A percentile compares a stretch with the other conserved stretches of the same genome.
Conservation (phyloP, 2,797 vertebrate species). For the Peromyscus aztecus region DNA sequence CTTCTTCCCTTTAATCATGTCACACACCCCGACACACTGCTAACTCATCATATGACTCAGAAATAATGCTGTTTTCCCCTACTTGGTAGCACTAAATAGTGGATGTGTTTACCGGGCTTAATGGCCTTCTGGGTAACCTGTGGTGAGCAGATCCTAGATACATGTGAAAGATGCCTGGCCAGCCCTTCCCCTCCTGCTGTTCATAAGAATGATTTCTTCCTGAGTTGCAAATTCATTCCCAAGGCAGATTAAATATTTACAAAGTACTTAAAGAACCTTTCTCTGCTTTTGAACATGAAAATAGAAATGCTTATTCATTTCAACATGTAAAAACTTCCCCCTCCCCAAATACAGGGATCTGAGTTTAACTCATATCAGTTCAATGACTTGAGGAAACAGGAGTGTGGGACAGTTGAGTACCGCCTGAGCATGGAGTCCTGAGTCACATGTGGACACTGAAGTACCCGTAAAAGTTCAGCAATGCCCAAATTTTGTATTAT, state of each 20-base stretch:
- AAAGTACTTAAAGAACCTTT: slow-evolving; percentile 53
- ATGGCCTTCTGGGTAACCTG: not conserved
- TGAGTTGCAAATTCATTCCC: slow-evolving; percentile 47
- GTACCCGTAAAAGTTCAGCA: slow-evolving; percentile 4
- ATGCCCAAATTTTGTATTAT: slow-evolving; percentile 52
- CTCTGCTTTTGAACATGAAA: slow-evolving; percentile 63
- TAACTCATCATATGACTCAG: not conserved
- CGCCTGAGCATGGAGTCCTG: not conserved
- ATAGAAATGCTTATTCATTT: slow-evolving; percentile 50
- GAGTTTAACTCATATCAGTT: slow-evolving; percentile 53
- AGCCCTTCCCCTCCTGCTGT: not conserved
- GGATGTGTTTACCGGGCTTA: not conserved
- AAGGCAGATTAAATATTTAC: slow-evolving; percentile 72
- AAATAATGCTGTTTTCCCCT: not conserved
- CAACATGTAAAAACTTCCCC: slow-evolving; percentile 22
- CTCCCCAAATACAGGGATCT: not conserved
- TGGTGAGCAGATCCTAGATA: not conserved
- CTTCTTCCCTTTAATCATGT: not conserved
- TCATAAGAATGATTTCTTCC: slow-evolving; percentile 25
- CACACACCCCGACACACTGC: not conserved
- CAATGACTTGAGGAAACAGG: not conserved
- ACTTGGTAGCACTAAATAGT: not conserved
- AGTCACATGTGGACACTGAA: not conserved
- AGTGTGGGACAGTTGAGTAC: not conserved
- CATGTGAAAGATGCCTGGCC: not conserved